Conservation (phyloP, 2,797 vertebrate species). For the Loriculus beryllinus region DNA sequence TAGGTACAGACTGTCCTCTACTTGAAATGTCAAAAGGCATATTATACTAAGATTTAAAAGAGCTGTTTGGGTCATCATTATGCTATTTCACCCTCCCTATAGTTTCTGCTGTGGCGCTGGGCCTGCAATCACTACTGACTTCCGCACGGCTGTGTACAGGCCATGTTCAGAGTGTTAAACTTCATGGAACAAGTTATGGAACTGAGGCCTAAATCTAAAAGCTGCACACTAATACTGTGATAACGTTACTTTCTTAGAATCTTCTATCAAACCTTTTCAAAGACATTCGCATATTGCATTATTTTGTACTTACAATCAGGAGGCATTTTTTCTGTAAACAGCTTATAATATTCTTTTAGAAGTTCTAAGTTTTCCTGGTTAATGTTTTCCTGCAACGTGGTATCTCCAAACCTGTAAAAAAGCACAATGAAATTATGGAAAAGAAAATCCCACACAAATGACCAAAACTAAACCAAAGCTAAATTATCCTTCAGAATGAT, state of each 20-base stretch:
- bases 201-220: not conserved
- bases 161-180: not conserved
- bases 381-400: slow-evolving; percentile 95
- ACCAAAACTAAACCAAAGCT: not conserved
- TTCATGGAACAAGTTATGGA: not conserved
- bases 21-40: not conserved
- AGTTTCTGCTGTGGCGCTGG: not conserved
- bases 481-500: not conserved
- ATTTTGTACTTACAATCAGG: slow-evolving; percentile 87
- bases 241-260: not conserved
- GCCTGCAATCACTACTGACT: not conserved
- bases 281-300: not conserved
- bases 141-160: not conserved
- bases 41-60: not conserved
- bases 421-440: not conserved
- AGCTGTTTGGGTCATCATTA: not conserved
- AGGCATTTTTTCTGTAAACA: slow-evolving; percentile 89
- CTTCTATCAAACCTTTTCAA: not conserved
- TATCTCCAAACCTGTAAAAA: slow-evolving; percentile 90
- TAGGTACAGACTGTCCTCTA: not conserved
- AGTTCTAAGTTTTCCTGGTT: slow-evolving; percentile 96
- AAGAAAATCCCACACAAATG: not conserved
- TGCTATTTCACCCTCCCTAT: not conserved
- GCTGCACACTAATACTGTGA: not conserved
- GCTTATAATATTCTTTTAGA: slow-evolving; percentile 91